Conservation (phyloP, 2,113 vertebrate genomes). For the Scophthalmus maximus region DNA sequence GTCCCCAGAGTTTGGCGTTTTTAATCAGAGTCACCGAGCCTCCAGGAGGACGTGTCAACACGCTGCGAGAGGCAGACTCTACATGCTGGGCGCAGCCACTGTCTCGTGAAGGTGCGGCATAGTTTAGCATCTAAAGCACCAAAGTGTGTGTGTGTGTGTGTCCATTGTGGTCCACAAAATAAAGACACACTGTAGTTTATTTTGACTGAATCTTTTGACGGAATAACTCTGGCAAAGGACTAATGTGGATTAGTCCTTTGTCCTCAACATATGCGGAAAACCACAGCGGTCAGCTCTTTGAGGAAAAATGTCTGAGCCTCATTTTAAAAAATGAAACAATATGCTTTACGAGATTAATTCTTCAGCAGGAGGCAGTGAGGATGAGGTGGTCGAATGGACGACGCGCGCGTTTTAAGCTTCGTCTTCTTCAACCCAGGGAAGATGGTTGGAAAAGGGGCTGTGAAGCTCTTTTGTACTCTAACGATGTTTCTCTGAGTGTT, state of each 20-base stretch:
- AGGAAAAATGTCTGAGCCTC: too few relatives aligned
- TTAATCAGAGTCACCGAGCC: constrained; percentile 25
- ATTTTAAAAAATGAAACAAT: too few relatives aligned
- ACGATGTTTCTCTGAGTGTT: background rate
- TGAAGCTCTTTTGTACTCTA: background rate
- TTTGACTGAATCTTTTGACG: background rate
- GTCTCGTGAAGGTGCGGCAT: background rate
- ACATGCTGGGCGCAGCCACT: background rate
- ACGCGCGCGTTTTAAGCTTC: too few relatives aligned
- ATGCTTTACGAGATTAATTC: too few relatives aligned
- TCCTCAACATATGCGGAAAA: too few relatives aligned
- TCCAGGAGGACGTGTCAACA: constrained; percentile 9
- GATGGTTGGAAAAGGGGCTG: background rate
- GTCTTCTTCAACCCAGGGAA: background rate
- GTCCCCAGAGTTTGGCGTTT: constrained; percentile 23
- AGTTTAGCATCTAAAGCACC: background rate
- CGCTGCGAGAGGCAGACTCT: background rate
- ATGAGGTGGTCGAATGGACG: too few relatives aligned
- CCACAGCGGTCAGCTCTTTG: too few relatives aligned
- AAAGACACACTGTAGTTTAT: too few relatives aligned
- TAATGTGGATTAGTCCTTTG: too few relatives aligned
- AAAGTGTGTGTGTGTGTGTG: background rate
- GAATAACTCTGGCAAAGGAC: too few relatives aligned
- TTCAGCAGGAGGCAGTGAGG: too few relatives aligned
- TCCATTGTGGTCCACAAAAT: too few relatives aligned